Evolutionary conservation across 2,888 invertebrate species (phyloP).

Genomic region (Strigamia crassipes): DNA sequence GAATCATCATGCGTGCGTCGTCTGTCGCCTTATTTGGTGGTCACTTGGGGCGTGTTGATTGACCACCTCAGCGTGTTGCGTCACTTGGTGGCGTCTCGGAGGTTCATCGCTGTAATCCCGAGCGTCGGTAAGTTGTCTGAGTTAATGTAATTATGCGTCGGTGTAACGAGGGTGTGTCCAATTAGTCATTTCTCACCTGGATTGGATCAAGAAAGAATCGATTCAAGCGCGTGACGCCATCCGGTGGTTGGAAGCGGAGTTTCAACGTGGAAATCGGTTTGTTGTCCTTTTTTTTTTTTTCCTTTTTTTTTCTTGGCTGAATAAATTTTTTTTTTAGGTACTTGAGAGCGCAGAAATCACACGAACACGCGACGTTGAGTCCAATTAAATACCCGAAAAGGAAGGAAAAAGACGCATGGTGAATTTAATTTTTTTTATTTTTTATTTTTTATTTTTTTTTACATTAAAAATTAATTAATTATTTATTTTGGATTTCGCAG

Average conservation of each 20-base stretch:
- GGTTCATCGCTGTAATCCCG: slow-evolving; percentile 86
- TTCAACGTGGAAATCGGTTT: slow-evolving; percentile 83
- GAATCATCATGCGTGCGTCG: slow-evolving; percentile 55
- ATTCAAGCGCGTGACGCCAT: slow-evolving; percentile 86
- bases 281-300: background rate
- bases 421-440: no score
- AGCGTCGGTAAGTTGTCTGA: slow-evolving; percentile 73
- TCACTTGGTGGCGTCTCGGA: slow-evolving; percentile 77
- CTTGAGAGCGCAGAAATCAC: slow-evolving; percentile 81
- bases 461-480: background rate
- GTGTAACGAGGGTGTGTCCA: background rate
- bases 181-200: slow-evolving; percentile 84
- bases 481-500: no score
- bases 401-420: slow-evolving; percentile 73
- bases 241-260: slow-evolving; percentile 87
- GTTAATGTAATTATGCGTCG: background rate
- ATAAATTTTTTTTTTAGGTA: slow-evolving; percentile 19
- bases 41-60: slow-evolving; percentile 80
- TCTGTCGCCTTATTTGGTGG: slow-evolving; percentile 83
- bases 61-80: slow-evolving; percentile 78
- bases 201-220: slow-evolving; percentile 83
- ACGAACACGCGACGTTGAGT: slow-evolving; percentile 75
- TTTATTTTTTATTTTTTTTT: background rate
- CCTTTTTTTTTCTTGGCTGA: slow-evolving; percentile 54
- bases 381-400: slow-evolving; percentile 76